phyloP scores from a whole-genome alignment of 2,113 vertebrate genomes.

The Oenanthe oenanthe region DNA sequence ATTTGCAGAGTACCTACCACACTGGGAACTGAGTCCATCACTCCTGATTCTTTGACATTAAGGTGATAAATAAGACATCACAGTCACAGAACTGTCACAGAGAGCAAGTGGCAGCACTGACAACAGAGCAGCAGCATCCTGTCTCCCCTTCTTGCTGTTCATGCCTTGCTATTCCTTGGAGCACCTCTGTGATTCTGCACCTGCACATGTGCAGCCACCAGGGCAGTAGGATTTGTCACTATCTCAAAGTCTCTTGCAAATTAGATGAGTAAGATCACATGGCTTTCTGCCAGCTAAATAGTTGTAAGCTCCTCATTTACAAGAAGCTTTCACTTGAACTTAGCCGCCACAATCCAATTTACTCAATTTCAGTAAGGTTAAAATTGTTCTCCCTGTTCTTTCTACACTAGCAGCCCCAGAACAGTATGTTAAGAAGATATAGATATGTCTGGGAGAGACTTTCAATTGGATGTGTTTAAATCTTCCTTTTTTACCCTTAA shows the following conservation, averaged over 20 bases:
- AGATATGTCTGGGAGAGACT: not conserved
- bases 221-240: not conserved
- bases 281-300: constrained; percentile 42
- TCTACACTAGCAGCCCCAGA: not conserved
- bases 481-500: not conserved
- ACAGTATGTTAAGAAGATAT: not conserved
- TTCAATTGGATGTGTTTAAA: not conserved
- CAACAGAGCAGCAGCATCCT: not conserved
- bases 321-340: constrained; percentile 67
- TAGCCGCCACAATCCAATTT: constrained; percentile 33
- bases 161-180: not conserved
- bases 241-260: not conserved
- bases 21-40: not conserved
- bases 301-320: constrained; percentile 57
- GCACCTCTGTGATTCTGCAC: not conserved
- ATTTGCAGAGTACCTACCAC: not conserved
- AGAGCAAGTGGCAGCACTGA: not conserved
- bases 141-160: not conserved
- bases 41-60: not conserved
- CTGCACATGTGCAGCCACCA: not conserved
- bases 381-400: constrained; percentile 22
- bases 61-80: not conserved
- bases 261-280: constrained; percentile 14
- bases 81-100: not conserved
- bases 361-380: constrained; percentile 10